Percentiles rank a stretch among this genome's conserved stretches.
Evolutionary conservation across 2,113 vertebrate species (phyloP).

Genomic region (Microcebus lehilahytsara): DNA sequence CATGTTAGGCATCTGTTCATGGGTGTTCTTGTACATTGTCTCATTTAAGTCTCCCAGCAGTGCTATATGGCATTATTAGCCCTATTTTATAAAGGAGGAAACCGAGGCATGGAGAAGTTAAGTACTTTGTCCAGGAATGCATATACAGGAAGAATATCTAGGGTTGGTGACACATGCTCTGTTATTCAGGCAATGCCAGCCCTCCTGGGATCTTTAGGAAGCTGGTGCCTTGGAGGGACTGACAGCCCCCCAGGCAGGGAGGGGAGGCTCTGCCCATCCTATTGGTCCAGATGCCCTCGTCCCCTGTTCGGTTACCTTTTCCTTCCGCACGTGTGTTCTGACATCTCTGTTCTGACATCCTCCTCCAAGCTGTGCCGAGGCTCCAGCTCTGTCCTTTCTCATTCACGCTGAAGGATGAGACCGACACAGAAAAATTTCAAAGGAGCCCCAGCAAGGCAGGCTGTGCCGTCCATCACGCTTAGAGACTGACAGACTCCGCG

Average conservation of each 20-base stretch:
- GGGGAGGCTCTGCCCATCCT: not conserved
- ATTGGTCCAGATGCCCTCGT: accelerated
- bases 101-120: not conserved
- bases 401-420: not conserved
- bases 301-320: not conserved
- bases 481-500: not conserved
- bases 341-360: not conserved
- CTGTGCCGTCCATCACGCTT: not conserved
- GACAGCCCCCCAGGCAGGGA: not conserved
- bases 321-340: not conserved
- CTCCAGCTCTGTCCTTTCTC: not conserved
- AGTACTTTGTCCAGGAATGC: not conserved
- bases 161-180: not conserved
- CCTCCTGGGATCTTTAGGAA: not conserved
- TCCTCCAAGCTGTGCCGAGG: not conserved
- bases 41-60: not conserved
- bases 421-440: not conserved
- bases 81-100: not conserved
- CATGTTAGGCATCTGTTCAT: not conserved
- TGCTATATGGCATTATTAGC: not conserved
- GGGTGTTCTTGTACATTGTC: not conserved
- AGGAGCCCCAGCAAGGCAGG: not conserved
- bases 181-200: not conserved
- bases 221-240: not conserved
- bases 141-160: not conserved